Evolutionary conservation across 37 sponge, comb jelly and placozoan species (phyloP), one percentile per base, ranked within the genome.

Genomic region (Eunapius fragilis): DNA sequence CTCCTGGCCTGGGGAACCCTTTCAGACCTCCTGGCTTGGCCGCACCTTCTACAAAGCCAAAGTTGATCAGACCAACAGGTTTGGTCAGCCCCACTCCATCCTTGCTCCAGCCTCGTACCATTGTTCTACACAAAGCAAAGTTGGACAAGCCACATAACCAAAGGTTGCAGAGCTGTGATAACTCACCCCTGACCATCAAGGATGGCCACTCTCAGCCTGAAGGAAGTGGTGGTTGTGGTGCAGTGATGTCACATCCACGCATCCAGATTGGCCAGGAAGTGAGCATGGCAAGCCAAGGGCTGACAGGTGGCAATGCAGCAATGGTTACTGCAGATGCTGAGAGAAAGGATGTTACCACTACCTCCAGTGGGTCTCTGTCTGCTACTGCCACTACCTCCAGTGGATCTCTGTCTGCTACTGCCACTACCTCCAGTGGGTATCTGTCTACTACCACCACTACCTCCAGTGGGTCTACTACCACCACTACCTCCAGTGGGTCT

Each of bases 61-160:
- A 14, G 28, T 12, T 58, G 27, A 49, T 49, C 6, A 92, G 88
- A 80, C 94, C 94, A 12, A 93, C 85, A 25, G 94, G 94, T 17
- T 75, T 93, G 9, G 94, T 93, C 25, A 79, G 25, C 19, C 94
- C 94, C 3, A 89, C 94, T 38, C 31, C 71, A 5, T 14, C n/a
- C 69, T 2, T 68, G 14, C 2, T 37, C 33, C 70, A 50, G 10
- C 69, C 78, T 12, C 70, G 77, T 24, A 78, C 72, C 75, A 84
- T 89, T 24, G 85, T 81, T 37, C 70, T 89, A 32, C 37, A 76
- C 25, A 89, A 85, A 50, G n/a, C 86, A 0, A 26, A 38, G 36
- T 4, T 58, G 14, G 58, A 58, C 14, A 58, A 58, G 58, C 2
- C 58, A 58, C 58, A 58, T 10, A 58, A 58, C 22, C 58, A 58